Base-by-base conservation (phyloP, 2,113 vertebrate genomes). In the Melanerpes formicivorus region DNA sequence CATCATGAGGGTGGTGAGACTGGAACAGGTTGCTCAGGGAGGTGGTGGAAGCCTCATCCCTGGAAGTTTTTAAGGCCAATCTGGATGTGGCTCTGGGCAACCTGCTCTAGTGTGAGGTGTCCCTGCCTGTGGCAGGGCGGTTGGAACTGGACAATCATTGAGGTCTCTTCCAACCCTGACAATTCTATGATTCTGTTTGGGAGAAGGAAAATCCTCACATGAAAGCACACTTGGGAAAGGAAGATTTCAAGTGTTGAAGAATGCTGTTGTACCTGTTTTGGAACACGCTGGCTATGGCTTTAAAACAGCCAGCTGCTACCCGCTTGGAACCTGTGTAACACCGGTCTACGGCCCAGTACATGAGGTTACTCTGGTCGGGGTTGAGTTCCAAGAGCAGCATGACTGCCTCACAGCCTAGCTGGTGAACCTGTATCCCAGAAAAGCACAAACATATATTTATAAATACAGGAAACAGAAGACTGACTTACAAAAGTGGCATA, bases 291-390 rank as follows among this genome's bases (percentile, higher is more conserved):
- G 99, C 99, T 23, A 99, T 99, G 94, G 99, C 99, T 96, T 98
- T 98, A 88, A 99, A 99, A 96, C 99, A 99, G 91, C 99, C 99
- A 0, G 99, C 98, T 8, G 99, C 99, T 42, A 99, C 99, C 52
- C 99, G 98, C 59, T 98, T 98, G 46, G 99, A 99, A 48, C 99
- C 99, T 0, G 99, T 99, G 96, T 99, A 99, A 93, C 99, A 99
- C 60, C 99, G 99, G 77, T 99, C 99, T 96, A 99, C 99, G 0
- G 99, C 99, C 99, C 99, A 99, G 93, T 99, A 99, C 98, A 99
- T 98, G 87, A 99, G 98, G 97, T 99, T 99, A 97, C 98, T 99
- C 98, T 99, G 99, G 92, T 99, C 99, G 8, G 99, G 99, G 95
- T 99, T 99, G 81, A 99, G 98, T 93, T 99, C 99, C 96, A 99